A percentile compares a stretch with the other conserved stretches of the same genome.
phyloP scores from a whole-genome alignment of 2,113 vertebrate species.

The Shinisaurus crocodilurus region DNA sequence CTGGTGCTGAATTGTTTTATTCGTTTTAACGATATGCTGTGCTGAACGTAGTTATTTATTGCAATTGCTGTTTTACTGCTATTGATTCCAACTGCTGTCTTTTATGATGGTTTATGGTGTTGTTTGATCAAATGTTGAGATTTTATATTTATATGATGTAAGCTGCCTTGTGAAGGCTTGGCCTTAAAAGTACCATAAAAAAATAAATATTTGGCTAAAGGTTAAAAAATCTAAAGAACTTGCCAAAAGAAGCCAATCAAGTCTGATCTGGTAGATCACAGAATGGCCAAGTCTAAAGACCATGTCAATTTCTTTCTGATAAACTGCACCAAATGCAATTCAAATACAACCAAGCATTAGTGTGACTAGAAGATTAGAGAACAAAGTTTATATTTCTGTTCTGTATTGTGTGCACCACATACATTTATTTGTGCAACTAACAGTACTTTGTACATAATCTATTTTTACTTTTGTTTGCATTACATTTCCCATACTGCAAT shows the following conservation, averaged over 20 bases:
- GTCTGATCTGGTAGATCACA: neutral
- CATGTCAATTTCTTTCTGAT: slow-evolving; percentile 17
- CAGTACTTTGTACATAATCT: neutral
- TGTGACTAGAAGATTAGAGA: neutral
- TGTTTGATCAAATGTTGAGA: too few species aligned
- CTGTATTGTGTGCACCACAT: neutral
- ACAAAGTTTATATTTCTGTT: neutral
- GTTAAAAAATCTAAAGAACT: slow-evolving; percentile 17
- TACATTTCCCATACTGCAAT: neutral
- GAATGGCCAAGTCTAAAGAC: slow-evolving; percentile 26
- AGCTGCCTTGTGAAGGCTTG: too few species aligned
- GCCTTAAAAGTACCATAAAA: too few species aligned
- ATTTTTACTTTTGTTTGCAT: neutral
- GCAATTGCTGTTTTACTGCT: neutral
- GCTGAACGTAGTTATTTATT: neutral
- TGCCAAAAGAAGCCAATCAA: neutral
- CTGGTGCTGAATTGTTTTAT: neutral
- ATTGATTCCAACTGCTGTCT: neutral
- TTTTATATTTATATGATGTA: too few species aligned
- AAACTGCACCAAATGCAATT: slow-evolving; percentile 2
- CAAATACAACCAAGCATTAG: neutral
- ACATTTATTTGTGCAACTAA: neutral
- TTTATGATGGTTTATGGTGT: too few species aligned
- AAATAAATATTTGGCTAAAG: neutral
- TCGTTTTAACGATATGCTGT: too few species aligned